Conservation (phyloP, 2,888 invertebrate species). For the Mesochorus sp. region DNA sequence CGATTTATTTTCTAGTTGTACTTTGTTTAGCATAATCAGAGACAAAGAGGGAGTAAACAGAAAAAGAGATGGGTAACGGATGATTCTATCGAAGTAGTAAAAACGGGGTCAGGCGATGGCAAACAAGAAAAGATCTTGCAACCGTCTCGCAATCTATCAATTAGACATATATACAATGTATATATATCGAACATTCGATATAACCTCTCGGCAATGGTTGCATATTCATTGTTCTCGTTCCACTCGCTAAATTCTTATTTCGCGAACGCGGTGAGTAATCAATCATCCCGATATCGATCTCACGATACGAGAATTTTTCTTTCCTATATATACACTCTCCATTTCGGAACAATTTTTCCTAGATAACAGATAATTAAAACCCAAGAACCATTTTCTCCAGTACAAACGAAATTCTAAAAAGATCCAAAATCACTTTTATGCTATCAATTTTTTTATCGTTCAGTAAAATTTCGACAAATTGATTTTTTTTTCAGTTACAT, state of each 20-base stretch:
- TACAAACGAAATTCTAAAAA: too few species aligned
- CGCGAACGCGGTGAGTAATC: slow-evolving; percentile 39
- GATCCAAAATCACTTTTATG: too few species aligned
- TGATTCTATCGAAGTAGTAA: background rate
- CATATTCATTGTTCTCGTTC: slow-evolving; percentile 60
- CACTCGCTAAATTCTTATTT: slow-evolving; percentile 24
- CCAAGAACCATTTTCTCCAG: too few species aligned
- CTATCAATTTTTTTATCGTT: too few species aligned
- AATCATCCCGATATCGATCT: slow-evolving; percentile 10
- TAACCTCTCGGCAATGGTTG: background rate
- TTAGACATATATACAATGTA: slow-evolving; percentile 33
- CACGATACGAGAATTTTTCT: background rate
- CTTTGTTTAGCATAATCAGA: too few species aligned
- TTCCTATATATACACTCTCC: background rate
- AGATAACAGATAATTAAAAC: too few species aligned
- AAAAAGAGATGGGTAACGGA: slow-evolving; percentile 2
- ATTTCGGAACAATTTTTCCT: too few species aligned
- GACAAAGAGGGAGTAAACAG: background rate
- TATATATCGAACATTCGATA: background rate
- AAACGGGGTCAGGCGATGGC: slow-evolving; percentile 51
- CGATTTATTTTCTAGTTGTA: background rate
- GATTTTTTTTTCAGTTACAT: too few species aligned
- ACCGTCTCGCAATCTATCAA: slow-evolving; percentile 42
- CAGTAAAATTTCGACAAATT: too few species aligned
- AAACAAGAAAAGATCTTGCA: slow-evolving; percentile 54